Evolutionary conservation across 2,888 invertebrate species (phyloP), one percentile per base, ranked within the genome.

Genomic region (Aelia acuminata): DNA sequence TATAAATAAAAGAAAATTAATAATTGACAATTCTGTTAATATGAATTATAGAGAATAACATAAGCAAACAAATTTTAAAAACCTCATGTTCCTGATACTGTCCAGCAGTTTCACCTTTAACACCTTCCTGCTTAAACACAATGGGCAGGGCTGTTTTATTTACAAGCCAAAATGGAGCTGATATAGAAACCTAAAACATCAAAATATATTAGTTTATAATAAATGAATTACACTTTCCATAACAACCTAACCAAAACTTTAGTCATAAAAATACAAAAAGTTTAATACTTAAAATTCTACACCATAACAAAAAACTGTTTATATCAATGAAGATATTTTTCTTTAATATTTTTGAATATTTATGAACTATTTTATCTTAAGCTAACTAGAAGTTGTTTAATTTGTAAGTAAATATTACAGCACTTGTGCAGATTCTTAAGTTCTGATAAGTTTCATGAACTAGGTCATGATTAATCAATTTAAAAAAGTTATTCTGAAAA

Each of bases 91-190:
- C 99, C 89, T 96, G 96, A 92, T 96, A 97, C 93, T 99, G 99
- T 3, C 98, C 99, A 13, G 97, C 96, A 90, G 96, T 96, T 91
- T 95, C 96, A 47, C 93, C 92, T 20, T 94, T 94, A 22, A 95
- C 95, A 0, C 97, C 97, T 92, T 97, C 98, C 93, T 99, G 98
- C 91, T 96, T 95, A 92, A 98, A 98, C 88, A 99, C 96, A 89
- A 99, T 93, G n/a, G 99, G 99, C 89, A 99, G 93, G 0, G 99
- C 99, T 11, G 98, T 97, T 92, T 97, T 97, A 93, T 99, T 99
- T 89, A 99, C 95, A 90, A 99, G 95, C 99, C 88, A 91, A 89
- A 88, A 90, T 18, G 90, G 90, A 48, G 91, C 90, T 35, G 89
- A 90, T 18, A 91, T 90, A n/a, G 90, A 89, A 48, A 91, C 89